These are phyloP conservation scores for Nemoura dubitans DNA, from an alignment of 2,888 invertebrate genomes.

Conservation along the genomic window DNA sequence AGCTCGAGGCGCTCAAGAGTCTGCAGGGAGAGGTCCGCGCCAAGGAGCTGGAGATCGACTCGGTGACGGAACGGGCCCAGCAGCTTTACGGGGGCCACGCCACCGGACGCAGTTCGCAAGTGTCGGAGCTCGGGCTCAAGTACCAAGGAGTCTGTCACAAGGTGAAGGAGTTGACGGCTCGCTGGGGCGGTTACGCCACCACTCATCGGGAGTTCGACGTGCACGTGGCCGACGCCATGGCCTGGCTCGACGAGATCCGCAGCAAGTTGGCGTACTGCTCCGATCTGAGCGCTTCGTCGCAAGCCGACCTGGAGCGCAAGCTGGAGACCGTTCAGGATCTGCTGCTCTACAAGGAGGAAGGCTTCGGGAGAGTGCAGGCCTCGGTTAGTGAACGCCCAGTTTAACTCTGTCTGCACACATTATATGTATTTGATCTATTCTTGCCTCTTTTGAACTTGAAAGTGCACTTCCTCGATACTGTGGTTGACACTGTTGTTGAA, in stretches of 20 bases:
- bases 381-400: conserved; percentile 57
- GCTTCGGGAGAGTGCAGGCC: conserved; percentile 86
- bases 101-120: conserved; percentile 79
- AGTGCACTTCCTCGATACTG: too few species aligned
- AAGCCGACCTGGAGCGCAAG: conserved; percentile 87
- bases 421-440: too few species aligned
- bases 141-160: conserved; percentile 91
- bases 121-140: conserved; percentile 90
- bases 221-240: conserved; percentile 78
- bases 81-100: conserved; percentile 78
- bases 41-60: conserved; percentile 91
- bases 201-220: conserved; percentile 89
- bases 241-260: conserved; percentile 84
- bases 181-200: conserved; percentile 92
- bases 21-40: conserved; percentile 88
- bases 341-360: conserved; percentile 90
- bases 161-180: conserved; percentile 87
- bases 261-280: conserved; percentile 89
- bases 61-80: conserved; percentile 91
- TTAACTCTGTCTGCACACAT: too few species aligned
- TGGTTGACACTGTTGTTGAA: too few species aligned
- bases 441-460: too few species aligned
- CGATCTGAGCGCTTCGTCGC: conserved; percentile 80
- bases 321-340: conserved; percentile 86
- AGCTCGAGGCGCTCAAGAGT: conserved; percentile 77